A percentile compares a stretch with the other conserved stretches of the same genome.
Evolutionary conservation across 53 echinoderm and acorn worm species (phyloP).

Genomic region (Hippasteria phrygiana): DNA sequence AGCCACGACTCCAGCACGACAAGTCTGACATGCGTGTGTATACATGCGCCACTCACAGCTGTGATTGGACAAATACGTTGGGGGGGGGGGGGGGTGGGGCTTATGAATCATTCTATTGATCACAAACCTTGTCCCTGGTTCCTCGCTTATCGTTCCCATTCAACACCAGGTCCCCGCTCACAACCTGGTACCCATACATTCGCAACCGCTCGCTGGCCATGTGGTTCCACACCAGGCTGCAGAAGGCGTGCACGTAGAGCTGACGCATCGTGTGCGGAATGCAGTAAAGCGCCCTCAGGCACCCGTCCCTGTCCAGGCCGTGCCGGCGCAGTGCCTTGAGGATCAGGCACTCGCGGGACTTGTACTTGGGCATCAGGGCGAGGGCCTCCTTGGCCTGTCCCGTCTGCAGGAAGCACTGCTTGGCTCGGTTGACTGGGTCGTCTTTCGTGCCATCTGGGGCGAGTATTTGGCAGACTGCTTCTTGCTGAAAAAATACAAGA

Average conservation of each 20-base stretch:
- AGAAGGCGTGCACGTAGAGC: constrained; percentile 85
- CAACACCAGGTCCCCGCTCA: constrained; percentile 80
- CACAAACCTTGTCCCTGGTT: constrained; percentile 57
- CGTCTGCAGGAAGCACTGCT: constrained; percentile 66
- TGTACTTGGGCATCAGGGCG: constrained; percentile 76
- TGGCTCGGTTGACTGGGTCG: constrained; percentile 74
- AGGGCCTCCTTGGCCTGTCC: constrained; percentile 72
- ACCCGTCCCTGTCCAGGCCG: constrained; percentile 82
- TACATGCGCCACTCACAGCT: too few relatives aligned
- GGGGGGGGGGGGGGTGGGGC: too few relatives aligned
- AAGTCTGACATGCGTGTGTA: too few relatives aligned
- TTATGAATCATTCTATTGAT: background rate
- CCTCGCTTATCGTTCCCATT: constrained; percentile 21
- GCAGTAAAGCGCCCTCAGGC: constrained; percentile 77
- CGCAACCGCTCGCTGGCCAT: constrained; percentile 76
- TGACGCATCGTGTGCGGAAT: constrained; percentile 85
- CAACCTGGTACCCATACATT: constrained; percentile 70
- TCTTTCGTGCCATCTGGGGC: constrained; percentile 58
- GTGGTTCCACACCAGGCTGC: constrained; percentile 89
- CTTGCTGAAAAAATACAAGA: constrained; percentile 51
- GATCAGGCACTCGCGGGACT: constrained; percentile 80
- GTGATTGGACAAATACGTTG: too few relatives aligned
- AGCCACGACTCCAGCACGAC: too few relatives aligned
- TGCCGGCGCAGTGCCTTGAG: constrained; percentile 82
- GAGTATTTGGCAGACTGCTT: constrained; percentile 75